Evolutionary conservation across 2,113 vertebrate species (phyloP), one percentile per base, ranked within the genome.

Genomic region (Dendropsophus ebraccatus): DNA sequence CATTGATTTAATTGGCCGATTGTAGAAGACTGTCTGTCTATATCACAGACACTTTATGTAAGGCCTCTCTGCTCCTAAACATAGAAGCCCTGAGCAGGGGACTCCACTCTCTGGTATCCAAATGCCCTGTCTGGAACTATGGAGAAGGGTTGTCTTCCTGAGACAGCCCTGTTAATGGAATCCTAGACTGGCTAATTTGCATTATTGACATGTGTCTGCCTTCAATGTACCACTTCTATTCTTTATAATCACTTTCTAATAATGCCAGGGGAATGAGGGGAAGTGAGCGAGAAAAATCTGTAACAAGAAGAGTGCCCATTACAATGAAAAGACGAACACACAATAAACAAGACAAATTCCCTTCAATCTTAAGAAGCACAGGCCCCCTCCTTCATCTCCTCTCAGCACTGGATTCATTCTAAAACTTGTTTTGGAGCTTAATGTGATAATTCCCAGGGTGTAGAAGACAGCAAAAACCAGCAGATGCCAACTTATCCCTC

Each of bases 401-500:
- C 56, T 35, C n/a, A 11, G 45, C 75, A 83, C 56, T 21, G 35
- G 16, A 49, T 84, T 84, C 41, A 12, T 77, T 14, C 58, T 85
- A 65, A 70, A 54, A 80, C 65, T 37, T 86, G 17, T 80, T 86
- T 80, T 69, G 28, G 49, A 72, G 60, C 35, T 70, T 79, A 70
- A 86, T 80, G 74, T 72, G 62, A 67, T 72, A 41, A 72, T 37
- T 78, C 86, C 70, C 86, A 81, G 75, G 32, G 82, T 72, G 50
- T 41, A 78, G 75, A 54, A 70, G 45, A 7, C 73, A 67, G 81
- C 70, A 82, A 52, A 77, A 84, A 45, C 73, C 86, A 79, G 87
- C n/a, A 77, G 82, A 87, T 86, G 86, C 89, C 87, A 88, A 65
- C 74, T 87, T 56, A 90, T 75, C 86, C 85, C 78, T 89, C 30